These are phyloP conservation scores for Vollenhovia emeryi DNA, from an alignment of 1,140 invertebrate species.

Conservation along the genomic window DNA sequence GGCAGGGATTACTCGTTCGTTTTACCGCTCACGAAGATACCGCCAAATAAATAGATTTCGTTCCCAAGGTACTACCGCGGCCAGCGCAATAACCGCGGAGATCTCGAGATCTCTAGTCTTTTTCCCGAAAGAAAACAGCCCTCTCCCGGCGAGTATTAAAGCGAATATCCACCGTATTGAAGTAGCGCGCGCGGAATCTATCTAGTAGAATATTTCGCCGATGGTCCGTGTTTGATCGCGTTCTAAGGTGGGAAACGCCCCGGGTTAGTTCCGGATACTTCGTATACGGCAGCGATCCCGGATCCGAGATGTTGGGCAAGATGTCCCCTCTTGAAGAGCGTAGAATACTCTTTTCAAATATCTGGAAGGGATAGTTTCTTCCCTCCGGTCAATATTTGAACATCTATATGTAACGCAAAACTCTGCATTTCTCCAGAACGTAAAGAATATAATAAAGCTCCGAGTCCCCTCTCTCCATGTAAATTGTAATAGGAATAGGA, in stretches of 20 bases:
- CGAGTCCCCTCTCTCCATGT: neutral
- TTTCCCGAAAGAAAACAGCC: slow-evolving; percentile 34
- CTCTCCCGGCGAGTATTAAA: slow-evolving; percentile 37
- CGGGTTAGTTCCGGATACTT: slow-evolving; percentile 39
- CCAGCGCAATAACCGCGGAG: slow-evolving; percentile 30
- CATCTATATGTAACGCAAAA: neutral
- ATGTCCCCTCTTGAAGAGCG: slow-evolving; percentile 7
- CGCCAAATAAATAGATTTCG: slow-evolving; percentile 55
- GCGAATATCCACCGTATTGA: slow-evolving; percentile 42
- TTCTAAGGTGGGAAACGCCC: slow-evolving; percentile 41
- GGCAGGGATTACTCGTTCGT: slow-evolving; percentile 37
- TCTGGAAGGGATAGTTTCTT: slow-evolving; percentile 28
- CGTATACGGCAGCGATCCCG: neutral
- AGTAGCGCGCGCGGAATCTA: slow-evolving; percentile 7
- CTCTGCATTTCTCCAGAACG: neutral
- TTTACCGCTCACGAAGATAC: slow-evolving; percentile 38
- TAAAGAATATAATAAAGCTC: neutral
- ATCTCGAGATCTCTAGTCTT: slow-evolving; percentile 14
- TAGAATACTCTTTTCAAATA: slow-evolving; percentile 36
- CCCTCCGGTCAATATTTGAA: slow-evolving; percentile 14
- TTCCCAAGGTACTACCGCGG: neutral
- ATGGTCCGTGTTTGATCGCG: slow-evolving; percentile 47
- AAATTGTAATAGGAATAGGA: neutral
- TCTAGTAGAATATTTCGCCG: slow-evolving; percentile 32
- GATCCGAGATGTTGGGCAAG: slow-evolving; percentile 44